Percentiles rank a stretch among this genome's conserved stretches.
Conservation (phyloP, 2,888 invertebrate genomes). For the Aleiodes alternator region DNA sequence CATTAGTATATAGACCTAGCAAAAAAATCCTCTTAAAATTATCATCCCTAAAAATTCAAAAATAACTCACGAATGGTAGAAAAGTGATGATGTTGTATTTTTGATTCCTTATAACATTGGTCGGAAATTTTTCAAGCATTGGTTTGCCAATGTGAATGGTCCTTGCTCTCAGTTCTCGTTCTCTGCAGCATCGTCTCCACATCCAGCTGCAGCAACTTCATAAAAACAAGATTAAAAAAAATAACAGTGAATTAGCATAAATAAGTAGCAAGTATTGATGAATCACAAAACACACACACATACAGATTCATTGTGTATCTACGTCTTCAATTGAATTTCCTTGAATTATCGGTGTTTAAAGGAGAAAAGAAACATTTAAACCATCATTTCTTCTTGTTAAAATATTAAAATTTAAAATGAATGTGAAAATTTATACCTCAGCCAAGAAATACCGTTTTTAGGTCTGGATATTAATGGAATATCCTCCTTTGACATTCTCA, state of each 20-base stretch:
- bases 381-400: constrained; percentile 34
- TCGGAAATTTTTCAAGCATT: constrained; percentile 90
- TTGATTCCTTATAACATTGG: constrained; percentile 97
- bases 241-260: not conserved
- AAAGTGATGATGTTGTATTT: constrained; percentile 97
- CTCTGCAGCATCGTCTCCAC: constrained; percentile 84
- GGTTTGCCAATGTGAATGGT: constrained; percentile 87
- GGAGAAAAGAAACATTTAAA: not conserved
- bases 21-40: not conserved
- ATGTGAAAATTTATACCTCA: constrained; percentile 75
- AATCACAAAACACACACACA: not conserved
- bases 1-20: no score
- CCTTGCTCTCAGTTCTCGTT: constrained; percentile 85
- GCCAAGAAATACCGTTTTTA: constrained; percentile 79
- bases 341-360: no score
- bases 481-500: constrained; percentile 81
- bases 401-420: constrained; percentile 65
- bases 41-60: not conserved
- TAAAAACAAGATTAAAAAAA: constrained; percentile 34
- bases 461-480: constrained; percentile 83
- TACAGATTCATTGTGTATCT: not conserved
- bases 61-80: constrained; percentile 81
- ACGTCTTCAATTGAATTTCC: not conserved
- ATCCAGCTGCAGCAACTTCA: constrained; percentile 86
- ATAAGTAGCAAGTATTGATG: constrained; percentile 8